Evolutionary conservation across 2,113 vertebrate genomes (phyloP).

Genomic region (Ammodytes dubius): DNA sequence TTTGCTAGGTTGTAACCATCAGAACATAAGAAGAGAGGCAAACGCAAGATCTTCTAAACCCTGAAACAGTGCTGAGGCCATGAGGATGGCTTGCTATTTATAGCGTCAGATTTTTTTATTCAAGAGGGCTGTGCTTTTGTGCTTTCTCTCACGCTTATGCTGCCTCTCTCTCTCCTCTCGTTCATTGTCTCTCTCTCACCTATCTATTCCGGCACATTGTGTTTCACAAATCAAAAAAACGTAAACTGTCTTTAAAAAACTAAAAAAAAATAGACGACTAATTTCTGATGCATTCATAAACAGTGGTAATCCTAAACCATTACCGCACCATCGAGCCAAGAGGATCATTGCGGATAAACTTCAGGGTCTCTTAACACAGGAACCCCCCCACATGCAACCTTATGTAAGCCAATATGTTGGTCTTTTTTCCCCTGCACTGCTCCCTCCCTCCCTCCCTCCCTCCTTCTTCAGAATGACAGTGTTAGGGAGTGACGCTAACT

Average conservation of each 20-base stretch:
- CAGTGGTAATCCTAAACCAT: neutral
- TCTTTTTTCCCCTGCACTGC: constrained; percentile 30
- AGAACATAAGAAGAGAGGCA: constrained; percentile 33
- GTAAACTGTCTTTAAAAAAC: constrained; percentile 11
- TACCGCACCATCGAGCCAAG: constrained; percentile 9
- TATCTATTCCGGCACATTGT: constrained; percentile 56
- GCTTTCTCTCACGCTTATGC: constrained; percentile 67
- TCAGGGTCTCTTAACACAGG: constrained; percentile 38
- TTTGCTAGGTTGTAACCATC: constrained; percentile 36
- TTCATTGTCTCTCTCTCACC: constrained; percentile 12
- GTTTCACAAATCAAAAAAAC: constrained; percentile 60
- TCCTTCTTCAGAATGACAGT: constrained; percentile 57
- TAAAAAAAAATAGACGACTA: constrained; percentile 5
- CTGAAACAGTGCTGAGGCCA: constrained; percentile 70
- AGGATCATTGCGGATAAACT: constrained; percentile 27
- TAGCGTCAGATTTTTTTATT: constrained; percentile 84
- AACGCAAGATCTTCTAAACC: constrained; percentile 67
- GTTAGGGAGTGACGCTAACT: constrained; percentile 70
- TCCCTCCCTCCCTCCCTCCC: constrained; percentile 41
- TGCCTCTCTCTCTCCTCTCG: constrained; percentile 50
- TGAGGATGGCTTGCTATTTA: constrained; percentile 82
- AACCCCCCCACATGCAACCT: constrained; percentile 52
- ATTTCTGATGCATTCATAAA: constrained; percentile 24
- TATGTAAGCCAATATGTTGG: constrained; percentile 62
- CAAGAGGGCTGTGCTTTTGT: constrained; percentile 81